Conservation (phyloP, 2,113 vertebrate species). For the Agapornis roseicollis region DNA sequence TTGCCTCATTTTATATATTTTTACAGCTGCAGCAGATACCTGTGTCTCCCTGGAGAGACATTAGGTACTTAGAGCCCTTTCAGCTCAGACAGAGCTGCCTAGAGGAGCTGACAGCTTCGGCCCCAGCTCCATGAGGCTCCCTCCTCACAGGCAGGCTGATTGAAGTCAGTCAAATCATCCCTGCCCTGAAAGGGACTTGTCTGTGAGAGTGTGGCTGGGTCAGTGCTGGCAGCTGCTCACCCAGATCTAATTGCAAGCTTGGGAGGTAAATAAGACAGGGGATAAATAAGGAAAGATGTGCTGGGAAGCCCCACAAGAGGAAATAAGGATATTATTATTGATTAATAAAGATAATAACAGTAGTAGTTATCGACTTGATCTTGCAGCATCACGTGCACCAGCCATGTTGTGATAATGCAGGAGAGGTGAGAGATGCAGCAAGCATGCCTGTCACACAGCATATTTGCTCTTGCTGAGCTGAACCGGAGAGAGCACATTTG, state of each 20-base stretch:
- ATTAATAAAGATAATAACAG: conserved; percentile 16
- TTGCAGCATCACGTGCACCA: neutral
- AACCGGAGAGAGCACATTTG: neutral
- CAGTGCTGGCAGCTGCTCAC: accelerated
- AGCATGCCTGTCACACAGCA: neutral
- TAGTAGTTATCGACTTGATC: neutral
- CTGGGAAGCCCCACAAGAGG: neutral
- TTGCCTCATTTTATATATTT: conserved; percentile 26
- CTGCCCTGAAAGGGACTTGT: neutral
- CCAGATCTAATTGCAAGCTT: neutral
- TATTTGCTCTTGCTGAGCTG: accelerated
- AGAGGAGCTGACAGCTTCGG: neutral
- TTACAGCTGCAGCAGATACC: conserved; percentile 29
- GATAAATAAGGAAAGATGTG: neutral
- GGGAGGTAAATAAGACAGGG: neutral
- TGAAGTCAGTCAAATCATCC: accelerated
- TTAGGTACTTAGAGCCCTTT: conserved; percentile 23
- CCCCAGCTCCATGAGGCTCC: accelerated
- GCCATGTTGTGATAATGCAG: neutral
- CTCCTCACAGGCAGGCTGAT: neutral
- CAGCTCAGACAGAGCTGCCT: neutral
- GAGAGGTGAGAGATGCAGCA: neutral
- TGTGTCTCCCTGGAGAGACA: neutral
- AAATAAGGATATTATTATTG: conserved; percentile 27
- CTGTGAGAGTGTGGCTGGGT: neutral